These are phyloP conservation scores for Pelodiscus sinensis DNA, from an alignment of 2,113 vertebrate species.

Conservation along the genomic window DNA sequence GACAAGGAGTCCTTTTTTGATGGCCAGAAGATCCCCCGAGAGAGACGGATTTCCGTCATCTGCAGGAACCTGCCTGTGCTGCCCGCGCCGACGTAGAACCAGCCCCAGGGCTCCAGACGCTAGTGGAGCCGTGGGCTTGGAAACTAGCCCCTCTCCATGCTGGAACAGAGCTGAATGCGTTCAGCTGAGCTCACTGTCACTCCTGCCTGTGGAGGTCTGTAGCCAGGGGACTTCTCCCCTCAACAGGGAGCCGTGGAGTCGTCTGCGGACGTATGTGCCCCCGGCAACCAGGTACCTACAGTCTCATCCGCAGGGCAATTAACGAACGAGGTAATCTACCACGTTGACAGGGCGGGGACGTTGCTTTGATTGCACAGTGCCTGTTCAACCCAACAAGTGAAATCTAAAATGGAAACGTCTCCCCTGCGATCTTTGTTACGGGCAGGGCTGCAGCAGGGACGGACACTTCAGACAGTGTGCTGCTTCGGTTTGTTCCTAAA, in stretches of 20 bases:
- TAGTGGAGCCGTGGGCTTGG: background rate
- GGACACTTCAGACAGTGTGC: too few relatives aligned
- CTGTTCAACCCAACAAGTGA: background rate
- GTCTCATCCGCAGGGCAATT: background rate
- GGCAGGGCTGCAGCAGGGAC: background rate
- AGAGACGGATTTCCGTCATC: conserved; percentile 88
- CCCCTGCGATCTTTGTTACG: background rate
- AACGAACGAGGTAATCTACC: too few relatives aligned
- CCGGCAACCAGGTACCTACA: background rate
- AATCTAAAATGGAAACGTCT: background rate
- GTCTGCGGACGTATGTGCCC: background rate
- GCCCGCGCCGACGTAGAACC: background rate
- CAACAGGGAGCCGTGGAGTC: background rate
- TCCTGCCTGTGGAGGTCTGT: background rate
- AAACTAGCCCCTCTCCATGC: background rate
- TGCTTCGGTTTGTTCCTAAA: background rate
- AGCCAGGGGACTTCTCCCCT: background rate
- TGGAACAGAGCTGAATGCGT: background rate
- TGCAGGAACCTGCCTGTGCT: conserved; percentile 85
- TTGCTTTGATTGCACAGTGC: background rate
- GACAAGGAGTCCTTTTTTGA: conserved; percentile 87
- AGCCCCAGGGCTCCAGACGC: background rate
- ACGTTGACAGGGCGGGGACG: background rate
- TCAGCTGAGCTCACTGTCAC: background rate
- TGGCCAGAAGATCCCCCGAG: conserved; percentile 79